A percentile compares a stretch with the other conserved stretches of the same genome.
These are phyloP conservation scores for Clistopyga incitator DNA, from an alignment of 2,888 invertebrate species.

Conservation along the genomic window DNA sequence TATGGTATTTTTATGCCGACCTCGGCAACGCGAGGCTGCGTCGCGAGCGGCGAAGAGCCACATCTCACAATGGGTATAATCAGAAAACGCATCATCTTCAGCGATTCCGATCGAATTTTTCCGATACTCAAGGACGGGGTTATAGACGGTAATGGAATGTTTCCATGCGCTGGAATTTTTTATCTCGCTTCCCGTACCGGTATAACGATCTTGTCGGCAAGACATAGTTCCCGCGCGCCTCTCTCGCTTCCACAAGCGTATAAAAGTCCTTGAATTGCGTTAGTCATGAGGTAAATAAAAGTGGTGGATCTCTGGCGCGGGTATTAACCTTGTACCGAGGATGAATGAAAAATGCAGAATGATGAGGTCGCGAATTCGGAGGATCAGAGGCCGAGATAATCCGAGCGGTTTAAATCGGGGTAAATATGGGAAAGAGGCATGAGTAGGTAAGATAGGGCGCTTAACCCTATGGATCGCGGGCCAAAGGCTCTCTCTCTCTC, in stretches of 20 bases:
- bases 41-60: conserved; percentile 27
- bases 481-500: conserved; percentile 61
- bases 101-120: conserved; percentile 44
- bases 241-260: not conserved
- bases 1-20: conserved; percentile 60
- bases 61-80: conserved; percentile 47
- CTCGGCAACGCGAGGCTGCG: conserved; percentile 39
- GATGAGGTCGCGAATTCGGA: conserved; percentile 38
- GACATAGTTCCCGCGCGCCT: not conserved
- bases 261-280: conserved; percentile 8
- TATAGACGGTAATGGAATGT: conserved; percentile 42
- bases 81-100: conserved; percentile 33
- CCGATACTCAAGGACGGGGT: conserved; percentile 15
- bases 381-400: conserved; percentile 28
- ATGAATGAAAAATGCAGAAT: conserved; percentile 31
- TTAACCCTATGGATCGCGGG: conserved; percentile 68
- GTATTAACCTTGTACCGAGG: not conserved
- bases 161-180: conserved; percentile 24
- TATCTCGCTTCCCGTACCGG: conserved; percentile 19
- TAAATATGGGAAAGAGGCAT: conserved; percentile 36
- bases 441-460: conserved; percentile 53
- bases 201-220: conserved; percentile 34
- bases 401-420: conserved; percentile 33
- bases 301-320: not conserved
- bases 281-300: conserved; percentile 20